phyloP scores from a whole-genome alignment of 1,140 invertebrate genomes.

The Steinernema feltiae region DNA sequence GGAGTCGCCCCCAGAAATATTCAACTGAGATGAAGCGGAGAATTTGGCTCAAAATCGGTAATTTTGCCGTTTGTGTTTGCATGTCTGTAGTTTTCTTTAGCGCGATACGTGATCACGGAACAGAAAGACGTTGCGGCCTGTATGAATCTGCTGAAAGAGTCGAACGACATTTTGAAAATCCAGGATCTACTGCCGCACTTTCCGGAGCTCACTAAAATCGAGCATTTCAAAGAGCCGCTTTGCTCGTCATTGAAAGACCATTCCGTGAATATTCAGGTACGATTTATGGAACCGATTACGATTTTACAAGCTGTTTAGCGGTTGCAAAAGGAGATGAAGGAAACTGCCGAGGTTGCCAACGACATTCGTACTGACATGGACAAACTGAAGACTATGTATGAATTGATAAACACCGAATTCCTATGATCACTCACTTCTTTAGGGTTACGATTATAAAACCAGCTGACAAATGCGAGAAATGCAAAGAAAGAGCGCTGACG shows the following conservation, averaged over 20 bases:
- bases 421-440: no score
- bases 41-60: constrained; percentile 87
- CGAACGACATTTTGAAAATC: constrained; percentile 76
- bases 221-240: constrained; percentile 74
- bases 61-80: neutral
- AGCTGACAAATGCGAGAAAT: constrained; percentile 73
- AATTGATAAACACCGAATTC: no score
- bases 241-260: constrained; percentile 35
- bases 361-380: constrained; percentile 75
- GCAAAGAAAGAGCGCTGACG: constrained; percentile 72
- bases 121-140: constrained; percentile 24
- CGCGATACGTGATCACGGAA: constrained; percentile 22
- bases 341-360: constrained; percentile 79
- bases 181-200: constrained; percentile 97
- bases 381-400: constrained; percentile 60
- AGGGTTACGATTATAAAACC: constrained; percentile 70
- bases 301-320: constrained; percentile 65
- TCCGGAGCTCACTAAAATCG: constrained; percentile 92
- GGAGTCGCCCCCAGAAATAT: constrained; percentile 20
- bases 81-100: constrained; percentile 11
- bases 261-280: constrained; percentile 31
- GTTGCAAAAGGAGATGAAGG: constrained; percentile 83
- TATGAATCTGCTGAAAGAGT: constrained; percentile 70
- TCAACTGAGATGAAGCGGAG: constrained; percentile 71
- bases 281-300: neutral